These are phyloP conservation scores for Scolopax rusticola DNA, from an alignment of 2,797 vertebrate species.

Conservation along the genomic window DNA sequence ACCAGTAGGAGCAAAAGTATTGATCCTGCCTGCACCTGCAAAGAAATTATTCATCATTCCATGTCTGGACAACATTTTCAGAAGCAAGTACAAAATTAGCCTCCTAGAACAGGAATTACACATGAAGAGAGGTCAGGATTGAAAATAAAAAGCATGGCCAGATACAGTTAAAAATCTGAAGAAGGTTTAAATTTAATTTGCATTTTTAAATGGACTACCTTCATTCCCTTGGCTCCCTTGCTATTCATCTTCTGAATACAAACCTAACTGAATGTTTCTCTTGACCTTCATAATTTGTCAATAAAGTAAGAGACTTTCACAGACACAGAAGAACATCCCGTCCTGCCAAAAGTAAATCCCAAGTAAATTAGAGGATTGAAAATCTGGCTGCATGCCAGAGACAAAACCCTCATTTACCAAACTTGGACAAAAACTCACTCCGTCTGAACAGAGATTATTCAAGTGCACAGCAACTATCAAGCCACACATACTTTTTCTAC, in stretches of 20 bases:
- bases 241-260: constrained; percentile 1
- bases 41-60: neutral
- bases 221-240: neutral
- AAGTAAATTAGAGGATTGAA: constrained; percentile 59
- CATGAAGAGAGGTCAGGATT: neutral
- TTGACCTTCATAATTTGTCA: constrained; percentile 56
- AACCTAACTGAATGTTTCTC: constrained; percentile 7
- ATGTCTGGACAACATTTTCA: neutral
- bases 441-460: neutral
- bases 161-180: neutral
- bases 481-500: neutral
- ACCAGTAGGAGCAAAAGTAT: neutral
- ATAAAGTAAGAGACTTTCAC: constrained; percentile 57
- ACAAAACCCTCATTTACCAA: constrained; percentile 21
- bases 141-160: neutral
- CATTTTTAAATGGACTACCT: neutral
- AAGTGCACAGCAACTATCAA: neutral
- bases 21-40: neutral
- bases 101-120: neutral
- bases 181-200: neutral
- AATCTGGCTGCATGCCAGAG: constrained; percentile 27
- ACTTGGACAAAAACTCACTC: neutral
- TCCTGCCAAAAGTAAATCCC: constrained; percentile 62
- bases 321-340: neutral
- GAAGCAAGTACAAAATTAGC: neutral